Conservation (phyloP, 1,140 invertebrate genomes). For the Drosophila virilis region DNA sequence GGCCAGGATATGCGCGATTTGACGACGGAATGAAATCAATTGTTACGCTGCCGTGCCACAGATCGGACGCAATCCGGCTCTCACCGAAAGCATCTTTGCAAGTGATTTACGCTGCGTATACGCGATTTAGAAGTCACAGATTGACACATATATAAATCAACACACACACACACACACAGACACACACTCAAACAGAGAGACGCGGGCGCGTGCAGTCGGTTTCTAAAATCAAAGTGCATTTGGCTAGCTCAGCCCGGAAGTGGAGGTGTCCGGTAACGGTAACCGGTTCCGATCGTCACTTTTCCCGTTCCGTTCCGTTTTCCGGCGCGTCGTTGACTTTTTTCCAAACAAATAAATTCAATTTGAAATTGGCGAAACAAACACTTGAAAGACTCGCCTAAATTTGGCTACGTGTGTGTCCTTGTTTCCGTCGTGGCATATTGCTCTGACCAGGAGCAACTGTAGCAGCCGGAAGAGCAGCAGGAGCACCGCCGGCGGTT, state of each 20-base stretch:
- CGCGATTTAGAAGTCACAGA: conserved; percentile 27
- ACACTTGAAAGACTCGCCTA: neutral
- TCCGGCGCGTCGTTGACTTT: conserved; percentile 50
- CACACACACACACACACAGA: conserved; percentile 3
- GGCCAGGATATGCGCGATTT: conserved; percentile 84
- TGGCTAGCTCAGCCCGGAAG: conserved; percentile 81
- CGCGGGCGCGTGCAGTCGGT: conserved; percentile 29
- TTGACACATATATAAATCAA: conserved; percentile 13
- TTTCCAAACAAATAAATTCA: conserved; percentile 66
- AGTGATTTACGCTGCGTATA: conserved; percentile 62
- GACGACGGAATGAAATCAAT: conserved; percentile 84
- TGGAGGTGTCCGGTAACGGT: conserved; percentile 85
- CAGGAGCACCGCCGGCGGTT: conserved; percentile 51
- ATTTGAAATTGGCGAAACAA: conserved; percentile 38
- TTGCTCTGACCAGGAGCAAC: too few relatives aligned
- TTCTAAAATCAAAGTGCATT: conserved; percentile 76
- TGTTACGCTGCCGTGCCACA: conserved; percentile 84
- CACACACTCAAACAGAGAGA: neutral
- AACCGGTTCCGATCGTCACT: conserved; percentile 85
- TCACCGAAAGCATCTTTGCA: conserved; percentile 9
- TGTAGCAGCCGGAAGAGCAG: neutral
- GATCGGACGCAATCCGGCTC: conserved; percentile 82
- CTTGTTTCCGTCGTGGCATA: too few relatives aligned
- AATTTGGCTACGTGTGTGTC: conserved; percentile 5
- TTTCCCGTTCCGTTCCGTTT: conserved; percentile 82